Base-by-base conservation (phyloP, 1,140 invertebrate genomes). In the Cotesia typhae region DNA sequence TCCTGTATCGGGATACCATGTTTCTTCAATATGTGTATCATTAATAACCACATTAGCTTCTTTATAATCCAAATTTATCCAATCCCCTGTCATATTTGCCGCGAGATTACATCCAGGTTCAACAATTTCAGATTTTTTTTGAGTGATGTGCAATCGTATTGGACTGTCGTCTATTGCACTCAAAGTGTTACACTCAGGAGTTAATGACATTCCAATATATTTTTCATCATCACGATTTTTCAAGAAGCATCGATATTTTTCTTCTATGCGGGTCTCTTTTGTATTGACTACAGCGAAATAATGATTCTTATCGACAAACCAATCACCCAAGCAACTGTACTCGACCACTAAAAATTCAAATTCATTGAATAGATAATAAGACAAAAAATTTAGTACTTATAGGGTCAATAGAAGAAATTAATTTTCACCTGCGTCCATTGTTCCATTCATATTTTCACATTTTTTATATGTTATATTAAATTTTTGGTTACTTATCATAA, bases 41-140 rank as follows among this genome's bases (percentile, higher is more conserved):
- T 99, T 99, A 57, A 99, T 97, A 10, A 90, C 90, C 1, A 98
- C 93, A 85, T 98, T 95, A 1, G 96, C 96, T 85, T 98, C 95
- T 74, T 97, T 94, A 81, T 98, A 97, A 0, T 96, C 96, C 0
- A 97, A 98, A 77, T 98, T 98, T 20, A 98, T 96, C 97, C 97
- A 99, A 47, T 94, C 90, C 6, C 97, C 97, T 2, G 92, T 93
- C 83, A 98, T 97, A 84, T 98, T 98, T 85, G 96, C 92, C 0
- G 97, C 96, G 61, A 99, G 84, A 51, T 94, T 91, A 83, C 97
- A 99, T 4, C 94, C 93, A 7, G 97, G 94, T 70, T 94, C 92
- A 0, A 98, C 94, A 10, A 94, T 90, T 88, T 97, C 95, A 0
- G 94, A 83, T 84, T 94, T 93, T 77, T 95, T 93, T 74, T 96